Evolutionary conservation across 2,888 invertebrate species (phyloP).

Genomic region (Automeris io): DNA sequence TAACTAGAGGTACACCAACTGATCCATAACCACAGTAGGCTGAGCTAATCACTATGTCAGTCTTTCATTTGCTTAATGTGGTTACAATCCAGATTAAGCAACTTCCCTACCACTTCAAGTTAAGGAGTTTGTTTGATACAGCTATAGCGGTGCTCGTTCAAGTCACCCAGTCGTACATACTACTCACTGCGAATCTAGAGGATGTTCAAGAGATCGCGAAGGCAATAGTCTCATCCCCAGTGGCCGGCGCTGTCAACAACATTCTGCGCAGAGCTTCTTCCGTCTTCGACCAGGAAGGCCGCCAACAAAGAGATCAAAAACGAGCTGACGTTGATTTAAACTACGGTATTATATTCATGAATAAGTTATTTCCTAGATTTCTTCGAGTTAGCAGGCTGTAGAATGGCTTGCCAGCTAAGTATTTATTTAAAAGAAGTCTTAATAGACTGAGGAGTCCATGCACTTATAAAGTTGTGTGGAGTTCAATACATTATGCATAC

Average conservation of each 20-base stretch:
- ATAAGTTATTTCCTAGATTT: neutral
- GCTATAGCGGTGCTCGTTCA: constrained; percentile 16
- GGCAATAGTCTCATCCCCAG: constrained; percentile 36
- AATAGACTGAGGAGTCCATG: no score
- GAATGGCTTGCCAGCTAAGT: no score
- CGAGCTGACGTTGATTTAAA: constrained; percentile 5
- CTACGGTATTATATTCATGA: no score
- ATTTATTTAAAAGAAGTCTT: no score
- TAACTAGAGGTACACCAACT: no score
- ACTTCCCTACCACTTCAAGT: neutral
- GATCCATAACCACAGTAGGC: no score
- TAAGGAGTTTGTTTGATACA: neutral
- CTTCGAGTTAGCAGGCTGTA: neutral
- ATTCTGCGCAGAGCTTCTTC: constrained; percentile 38
- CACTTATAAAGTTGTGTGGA: no score
- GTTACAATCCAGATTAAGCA: no score
- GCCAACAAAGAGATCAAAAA: neutral
- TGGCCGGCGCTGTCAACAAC: constrained; percentile 29
- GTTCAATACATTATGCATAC: no score
- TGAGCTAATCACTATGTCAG: no score
- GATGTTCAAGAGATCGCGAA: constrained; percentile 43
- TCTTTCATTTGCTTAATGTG: no score
- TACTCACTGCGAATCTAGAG: constrained; percentile 52
- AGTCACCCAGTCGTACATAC: constrained; percentile 34
- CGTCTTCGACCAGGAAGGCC: constrained; percentile 30